Evolutionary conservation across 2,888 invertebrate genomes (phyloP).

Genomic region (Trachelus troglodyta): DNA sequence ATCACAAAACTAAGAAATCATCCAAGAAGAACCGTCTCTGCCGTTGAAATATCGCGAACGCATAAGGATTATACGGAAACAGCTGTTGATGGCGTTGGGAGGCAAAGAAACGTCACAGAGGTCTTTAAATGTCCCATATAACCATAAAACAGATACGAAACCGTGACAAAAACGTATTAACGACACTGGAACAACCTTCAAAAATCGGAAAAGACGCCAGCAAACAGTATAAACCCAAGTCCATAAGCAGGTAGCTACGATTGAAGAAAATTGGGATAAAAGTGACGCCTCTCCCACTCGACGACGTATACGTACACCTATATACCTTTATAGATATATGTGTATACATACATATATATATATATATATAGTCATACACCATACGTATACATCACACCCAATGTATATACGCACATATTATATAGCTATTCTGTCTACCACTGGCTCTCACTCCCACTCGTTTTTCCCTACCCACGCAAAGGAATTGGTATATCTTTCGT

Average conservation of each 20-base stretch:
- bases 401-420: background rate
- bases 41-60: conserved; percentile 25
- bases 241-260: background rate
- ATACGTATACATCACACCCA: background rate
- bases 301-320: background rate
- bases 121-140: background rate
- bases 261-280: background rate
- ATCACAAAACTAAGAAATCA: conserved; percentile 15
- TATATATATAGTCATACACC: background rate
- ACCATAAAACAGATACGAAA: conserved; percentile 33
- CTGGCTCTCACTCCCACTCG: background rate
- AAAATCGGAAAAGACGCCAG: conserved; percentile 14
- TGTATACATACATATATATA: background rate
- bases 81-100: conserved; percentile 48
- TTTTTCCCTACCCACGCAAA: background rate
- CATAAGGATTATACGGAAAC: conserved; percentile 34
- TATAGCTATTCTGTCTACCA: background rate
- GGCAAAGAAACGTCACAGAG: conserved; percentile 42
- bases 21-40: conserved; percentile 13
- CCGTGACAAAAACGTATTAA: conserved; percentile 34
- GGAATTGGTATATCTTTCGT: background rate
- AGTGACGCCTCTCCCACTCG: background rate
- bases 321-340: background rate
- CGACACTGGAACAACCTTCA: conserved; percentile 36
- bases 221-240: background rate